These are phyloP conservation scores for Cryptus armator DNA, from an alignment of 2,888 invertebrate genomes.

Conservation along the genomic window DNA sequence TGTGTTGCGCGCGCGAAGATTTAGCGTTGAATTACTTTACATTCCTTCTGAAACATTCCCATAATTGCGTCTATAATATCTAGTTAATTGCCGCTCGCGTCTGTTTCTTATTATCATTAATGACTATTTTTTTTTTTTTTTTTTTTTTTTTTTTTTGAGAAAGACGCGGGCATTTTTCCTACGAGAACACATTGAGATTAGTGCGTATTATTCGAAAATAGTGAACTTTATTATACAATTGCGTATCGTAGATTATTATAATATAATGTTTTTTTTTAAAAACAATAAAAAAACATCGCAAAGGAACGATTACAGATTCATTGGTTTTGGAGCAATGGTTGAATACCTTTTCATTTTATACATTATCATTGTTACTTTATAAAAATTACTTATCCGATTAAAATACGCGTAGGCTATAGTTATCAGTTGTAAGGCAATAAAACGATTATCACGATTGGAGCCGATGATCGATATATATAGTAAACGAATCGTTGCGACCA, in stretches of 20 bases:
- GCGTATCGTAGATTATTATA: conserved; percentile 37
- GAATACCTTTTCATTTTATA: conserved; percentile 26
- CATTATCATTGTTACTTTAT: not conserved
- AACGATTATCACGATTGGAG: conserved; percentile 57
- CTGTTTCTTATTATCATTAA: not conserved
- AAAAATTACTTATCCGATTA: conserved; percentile 20
- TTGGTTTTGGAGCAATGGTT: conserved; percentile 43
- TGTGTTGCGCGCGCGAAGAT: not conserved
- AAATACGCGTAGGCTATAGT: conserved; percentile 12
- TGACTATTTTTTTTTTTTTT: conserved; percentile 2
- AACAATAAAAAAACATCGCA: conserved; percentile 24
- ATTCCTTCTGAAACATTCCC: conserved; percentile 53
- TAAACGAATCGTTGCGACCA: conserved; percentile 24
- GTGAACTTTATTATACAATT: conserved; percentile 57
- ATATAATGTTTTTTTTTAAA: not conserved
- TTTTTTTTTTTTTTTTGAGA: not conserved
- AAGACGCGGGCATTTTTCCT: conserved; percentile 1
- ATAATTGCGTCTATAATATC: conserved; percentile 8
- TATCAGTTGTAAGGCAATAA: conserved; percentile 47
- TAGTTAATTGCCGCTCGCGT: conserved; percentile 13
- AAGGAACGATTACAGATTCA: conserved; percentile 44
- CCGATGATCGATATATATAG: conserved; percentile 2
- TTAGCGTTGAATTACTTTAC: conserved; percentile 58
- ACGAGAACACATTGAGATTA: conserved; percentile 18
- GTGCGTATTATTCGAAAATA: conserved; percentile 60